Base-by-base conservation (phyloP, 2,888 invertebrate genomes). In the Andrena fulva region DNA sequence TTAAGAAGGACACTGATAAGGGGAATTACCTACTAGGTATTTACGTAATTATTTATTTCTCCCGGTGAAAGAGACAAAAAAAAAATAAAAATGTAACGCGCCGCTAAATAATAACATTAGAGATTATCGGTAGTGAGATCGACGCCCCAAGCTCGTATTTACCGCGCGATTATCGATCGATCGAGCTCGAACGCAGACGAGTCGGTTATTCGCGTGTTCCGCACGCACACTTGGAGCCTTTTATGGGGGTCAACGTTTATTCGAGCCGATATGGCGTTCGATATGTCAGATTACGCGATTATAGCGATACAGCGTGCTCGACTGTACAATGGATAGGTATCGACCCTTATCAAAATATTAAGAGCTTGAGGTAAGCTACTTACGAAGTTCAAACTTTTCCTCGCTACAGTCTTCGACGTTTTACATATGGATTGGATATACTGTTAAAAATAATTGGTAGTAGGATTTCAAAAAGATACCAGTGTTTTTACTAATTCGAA, bases 41-140 rank as follows among this genome's bases (percentile, higher is more conserved):
- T 71, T 67, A 52, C 33, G 42, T 63, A 78, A 71, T 71, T 67
- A 63, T 52, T 67, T 80, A 54, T 67, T 67, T 12, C 24, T 80
- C 54, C 16, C 52, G 54, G n/a, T 62, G 48, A 48, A 52, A 16
- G 6, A 2, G 27, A 12, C 4, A 7, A 4, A 48, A 31, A 42
- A 1, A 20, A 33, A 16, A 20, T 20, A 50, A 16, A 10, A 24
- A n/a, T 8, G 10, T n/a, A 7, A 27, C 31, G 29, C 59, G 33
- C 10, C 2, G 27, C 35, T 63, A 80, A 71, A 80, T 87, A 77
- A 86, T 73, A 78, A 74, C 29, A 62, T 77, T 71, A 12, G 56
- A 27, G 12, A 35, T 8, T 78, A 84, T 87, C 84, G 76, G 50
- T 33, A 74, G 56, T 0, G 62, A 76, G 86, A 87, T 84, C 86